phyloP scores from a whole-genome alignment of 2,888 invertebrate species.

The Lithodes maja region DNA sequence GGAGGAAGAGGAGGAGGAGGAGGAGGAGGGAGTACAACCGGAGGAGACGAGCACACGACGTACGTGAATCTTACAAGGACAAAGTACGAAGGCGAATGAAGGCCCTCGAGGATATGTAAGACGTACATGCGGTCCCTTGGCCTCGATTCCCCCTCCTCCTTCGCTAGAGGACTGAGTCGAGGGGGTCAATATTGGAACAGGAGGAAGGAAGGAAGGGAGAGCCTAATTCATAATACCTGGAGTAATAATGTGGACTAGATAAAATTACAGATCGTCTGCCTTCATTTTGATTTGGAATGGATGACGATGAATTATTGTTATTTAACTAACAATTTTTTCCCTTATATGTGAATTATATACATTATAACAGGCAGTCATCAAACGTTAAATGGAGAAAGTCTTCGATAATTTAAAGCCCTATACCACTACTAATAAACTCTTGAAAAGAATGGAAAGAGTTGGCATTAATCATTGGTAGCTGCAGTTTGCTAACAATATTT shows the following conservation, averaged over 20 bases:
- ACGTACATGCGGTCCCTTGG: not conserved
- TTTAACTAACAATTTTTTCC: constrained; percentile 65
- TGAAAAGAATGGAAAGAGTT: constrained; percentile 68
- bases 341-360: constrained; percentile 68
- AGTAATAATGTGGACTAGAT: constrained; percentile 61
- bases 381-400: constrained; percentile 69
- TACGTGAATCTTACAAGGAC: constrained; percentile 1
- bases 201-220: constrained; percentile 55
- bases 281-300: constrained; percentile 70
- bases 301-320: constrained; percentile 69
- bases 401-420: constrained; percentile 69
- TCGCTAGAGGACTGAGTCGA: not conserved
- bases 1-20: not conserved
- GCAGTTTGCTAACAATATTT: constrained; percentile 68
- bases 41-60: not conserved
- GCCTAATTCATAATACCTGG: constrained; percentile 66
- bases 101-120: not conserved
- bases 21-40: not conserved
- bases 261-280: constrained; percentile 66
- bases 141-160: not conserved
- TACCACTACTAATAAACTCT: constrained; percentile 69
- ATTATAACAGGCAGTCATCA: constrained; percentile 68
- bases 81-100: not conserved
- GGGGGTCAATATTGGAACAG: not conserved
- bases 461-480: constrained; percentile 65